Evolutionary conservation across 2,888 invertebrate species (phyloP), one percentile per base, ranked within the genome.

Genomic region (Lapara coniferarum): DNA sequence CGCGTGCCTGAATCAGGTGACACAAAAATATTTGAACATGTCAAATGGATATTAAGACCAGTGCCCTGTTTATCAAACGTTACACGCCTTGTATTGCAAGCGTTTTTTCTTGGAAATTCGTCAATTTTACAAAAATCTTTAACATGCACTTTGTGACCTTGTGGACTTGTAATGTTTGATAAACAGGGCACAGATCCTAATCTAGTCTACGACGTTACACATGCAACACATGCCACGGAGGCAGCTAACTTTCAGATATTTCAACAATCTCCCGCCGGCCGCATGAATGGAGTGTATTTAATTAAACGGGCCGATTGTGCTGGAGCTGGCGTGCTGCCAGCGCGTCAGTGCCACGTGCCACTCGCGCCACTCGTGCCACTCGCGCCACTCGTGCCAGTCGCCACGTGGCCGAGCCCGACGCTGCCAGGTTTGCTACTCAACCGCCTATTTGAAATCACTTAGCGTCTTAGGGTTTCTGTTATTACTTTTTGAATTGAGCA

Each of bases 261-360:
- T 71, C 68, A 73, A 70, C 73, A 67, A 72, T 72, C 72, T 66
- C 55, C 37, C 7, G 37, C 55, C 63, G 37, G 67, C 67, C 69
- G 67, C 71, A 76, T 77, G 78, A 77, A 78, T 79, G 44, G 74
- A 77, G 75, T 74, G 75, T 75, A 76, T 77, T 78, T 79, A 77
- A 79, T 78, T 78, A 77, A 77, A 77, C 37, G 37, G 37, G 66
- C 16, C 51, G 52, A 30, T 37, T 16, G 70, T 52, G 63, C 53
- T 46, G 68, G 44, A n/a, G 69, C 75, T 76, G 78, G 75, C 75
- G n/a, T 7, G 49, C 63, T 19, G 75, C 77, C 75, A 77, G 70
- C 37, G 49, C 44, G 68, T 53, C 71, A 51, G 37, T 66, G 55
- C 46, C 63, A 49, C 19, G 63, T 63, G 63, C 49, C 49, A 63